phyloP scores from a whole-genome alignment of 2,797 vertebrate genomes.

The Chrysolophus pictus region DNA sequence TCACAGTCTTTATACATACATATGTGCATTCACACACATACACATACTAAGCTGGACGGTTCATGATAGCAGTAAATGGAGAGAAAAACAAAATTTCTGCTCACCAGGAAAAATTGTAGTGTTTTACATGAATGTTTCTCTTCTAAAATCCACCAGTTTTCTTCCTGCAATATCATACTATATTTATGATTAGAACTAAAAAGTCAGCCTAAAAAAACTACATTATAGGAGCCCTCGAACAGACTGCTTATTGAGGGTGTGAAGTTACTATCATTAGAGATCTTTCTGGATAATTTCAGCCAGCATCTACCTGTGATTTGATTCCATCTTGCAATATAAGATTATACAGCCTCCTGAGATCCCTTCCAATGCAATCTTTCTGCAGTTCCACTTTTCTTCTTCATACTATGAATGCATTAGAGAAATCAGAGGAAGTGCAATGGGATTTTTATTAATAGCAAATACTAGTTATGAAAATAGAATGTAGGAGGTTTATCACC shows the following conservation, averaged over 20 bases:
- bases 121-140: background rate
- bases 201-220: background rate
- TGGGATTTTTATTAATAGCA: constrained; percentile 22
- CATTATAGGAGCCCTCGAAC: constrained; percentile 10
- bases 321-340: background rate
- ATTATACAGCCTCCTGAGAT: background rate
- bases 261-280: constrained; percentile 52
- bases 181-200: background rate
- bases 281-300: constrained; percentile 10
- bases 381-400: background rate
- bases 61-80: background rate
- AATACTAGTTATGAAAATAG: constrained; percentile 16
- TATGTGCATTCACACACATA: accelerated
- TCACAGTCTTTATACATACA: accelerated
- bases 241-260: constrained; percentile 26
- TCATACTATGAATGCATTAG: background rate
- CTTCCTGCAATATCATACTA: background rate
- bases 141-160: background rate
- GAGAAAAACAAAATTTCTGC: background rate
- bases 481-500: constrained; percentile 16
- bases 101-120: background rate
- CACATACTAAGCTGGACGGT: background rate
- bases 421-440: background rate
- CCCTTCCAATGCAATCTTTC: background rate
- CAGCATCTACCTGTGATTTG: constrained; percentile 1